Conservation (phyloP, 2,888 invertebrate species). For the Thalpophila matura region DNA sequence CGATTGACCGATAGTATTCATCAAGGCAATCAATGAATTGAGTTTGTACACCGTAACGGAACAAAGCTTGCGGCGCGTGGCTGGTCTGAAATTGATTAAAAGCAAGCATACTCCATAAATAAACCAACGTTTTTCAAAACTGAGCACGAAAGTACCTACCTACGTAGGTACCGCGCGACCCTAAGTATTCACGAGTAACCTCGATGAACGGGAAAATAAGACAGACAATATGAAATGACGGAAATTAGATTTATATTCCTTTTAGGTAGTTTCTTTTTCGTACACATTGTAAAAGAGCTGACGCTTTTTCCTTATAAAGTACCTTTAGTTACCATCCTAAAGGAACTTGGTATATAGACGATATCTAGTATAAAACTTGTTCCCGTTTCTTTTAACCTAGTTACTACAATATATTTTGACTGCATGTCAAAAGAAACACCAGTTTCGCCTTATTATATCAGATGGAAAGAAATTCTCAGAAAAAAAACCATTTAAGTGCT, state of each 20-base stretch:
- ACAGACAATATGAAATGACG: conserved; percentile 52
- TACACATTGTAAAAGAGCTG: conserved; percentile 39
- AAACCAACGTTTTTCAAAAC: conserved; percentile 45
- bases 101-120: conserved; percentile 49
- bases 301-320: conserved; percentile 40
- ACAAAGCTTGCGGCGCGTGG: conserved; percentile 42
- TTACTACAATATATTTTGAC: too few species aligned
- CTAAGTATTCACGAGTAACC: conserved; percentile 52
- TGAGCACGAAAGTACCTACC: conserved; percentile 46
- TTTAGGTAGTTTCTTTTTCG: conserved; percentile 53
- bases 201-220: conserved; percentile 53
- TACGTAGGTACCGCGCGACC: conserved; percentile 20
- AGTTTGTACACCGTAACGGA: conserved; percentile 31
- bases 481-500: too few species aligned
- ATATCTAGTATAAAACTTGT: neutral
- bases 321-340: conserved; percentile 7
- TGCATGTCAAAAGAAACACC: too few species aligned
- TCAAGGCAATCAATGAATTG: conserved; percentile 33
- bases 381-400: neutral
- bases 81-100: conserved; percentile 54
- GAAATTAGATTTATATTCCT: conserved; percentile 58
- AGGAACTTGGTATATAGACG: neutral
- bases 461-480: too few species aligned
- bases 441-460: too few species aligned
- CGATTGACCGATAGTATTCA: conserved; percentile 8